Evolutionary conservation across 2,888 invertebrate genomes (phyloP).

Genomic region (Rambutsinella grinnellia): DNA sequence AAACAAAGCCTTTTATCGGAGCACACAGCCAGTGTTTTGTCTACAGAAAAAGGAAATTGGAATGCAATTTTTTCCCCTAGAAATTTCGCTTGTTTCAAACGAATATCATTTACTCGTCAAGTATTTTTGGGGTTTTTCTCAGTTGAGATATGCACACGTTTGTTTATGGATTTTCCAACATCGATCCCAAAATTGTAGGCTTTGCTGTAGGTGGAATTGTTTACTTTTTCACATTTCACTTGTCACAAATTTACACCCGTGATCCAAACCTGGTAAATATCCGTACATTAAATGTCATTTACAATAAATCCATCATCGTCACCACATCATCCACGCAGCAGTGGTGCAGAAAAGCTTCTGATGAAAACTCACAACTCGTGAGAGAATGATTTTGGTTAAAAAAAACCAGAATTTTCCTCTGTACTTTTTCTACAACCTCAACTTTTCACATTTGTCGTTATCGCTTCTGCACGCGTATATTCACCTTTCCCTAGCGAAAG

Average conservation of each 20-base stretch:
- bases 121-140: not conserved
- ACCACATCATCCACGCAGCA: too few relatives aligned
- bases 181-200: not conserved
- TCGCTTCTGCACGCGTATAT: too few relatives aligned
- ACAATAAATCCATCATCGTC: slow-evolving; percentile 49
- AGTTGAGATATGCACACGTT: not conserved
- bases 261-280: not conserved
- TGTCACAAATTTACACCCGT: slow-evolving; percentile 26
- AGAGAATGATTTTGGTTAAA: too few relatives aligned
- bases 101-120: not conserved
- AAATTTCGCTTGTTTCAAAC: not conserved
- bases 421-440: too few relatives aligned
- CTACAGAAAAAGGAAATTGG: too few relatives aligned
- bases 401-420: too few relatives aligned
- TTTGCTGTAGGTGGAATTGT: slow-evolving; percentile 11
- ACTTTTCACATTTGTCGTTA: too few relatives aligned
- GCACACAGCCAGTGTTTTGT: too few relatives aligned
- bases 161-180: not conserved
- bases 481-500: too few relatives aligned
- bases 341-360: too few relatives aligned
- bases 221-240: slow-evolving; percentile 50
- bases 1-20: too few relatives aligned
- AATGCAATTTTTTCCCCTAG: slow-evolving; percentile 10
- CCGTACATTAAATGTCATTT: slow-evolving; percentile 1
- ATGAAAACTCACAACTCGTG: too few relatives aligned